Base-by-base conservation (phyloP, 1,140 invertebrate genomes). In the Arctopsyche grandis region DNA sequence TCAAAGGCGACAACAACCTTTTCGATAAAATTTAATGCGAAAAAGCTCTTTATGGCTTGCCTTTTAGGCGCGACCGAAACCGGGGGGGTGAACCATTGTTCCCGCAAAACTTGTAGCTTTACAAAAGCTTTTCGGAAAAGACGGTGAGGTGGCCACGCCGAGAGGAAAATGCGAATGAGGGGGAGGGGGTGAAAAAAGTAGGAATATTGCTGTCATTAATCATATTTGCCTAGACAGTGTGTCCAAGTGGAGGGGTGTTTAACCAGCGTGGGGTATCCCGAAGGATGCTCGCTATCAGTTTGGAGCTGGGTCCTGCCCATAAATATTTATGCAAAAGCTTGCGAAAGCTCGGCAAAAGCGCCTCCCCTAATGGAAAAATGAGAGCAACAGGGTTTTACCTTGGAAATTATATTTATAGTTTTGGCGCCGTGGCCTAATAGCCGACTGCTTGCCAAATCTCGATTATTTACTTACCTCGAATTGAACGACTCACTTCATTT, bases 241-340 rank as follows among this genome's bases (percentile, higher is more conserved):
- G 56, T 19, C 14, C 56, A 21, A 60, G 56, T 19, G 56, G 21
- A 21, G 22, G 29, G 29, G 29, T 38, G 29, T 38, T 38, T 38
- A 38, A 38, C 29, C 29, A 38, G 7, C 29, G 29, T 38, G n/a
- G 63, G 22, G 63, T 1, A 22, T 22, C 12, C 22, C 46, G 12
- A 4, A 29, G 69, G 44, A 16, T 1, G 69, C 69, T 44, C 69
- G 69, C 69, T 43, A 29, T 43, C 69, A 44, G n/a, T 69, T 69
- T 69, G 14, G 22, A 19, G 63, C 24, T 69, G 29, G 29, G 48
- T 16, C 56, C 7, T 60, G 56, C 21, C 24, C 46, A 38, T 38
- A 73, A 73, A 73, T 73, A 38, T 73, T 73, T 73, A 73, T 73
- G 69, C 29, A 38, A 38, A 73, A 73, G 69, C 44, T 73, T 73